phyloP scores from a whole-genome alignment of 2,888 invertebrate species.

The Cataglyphis livida region DNA sequence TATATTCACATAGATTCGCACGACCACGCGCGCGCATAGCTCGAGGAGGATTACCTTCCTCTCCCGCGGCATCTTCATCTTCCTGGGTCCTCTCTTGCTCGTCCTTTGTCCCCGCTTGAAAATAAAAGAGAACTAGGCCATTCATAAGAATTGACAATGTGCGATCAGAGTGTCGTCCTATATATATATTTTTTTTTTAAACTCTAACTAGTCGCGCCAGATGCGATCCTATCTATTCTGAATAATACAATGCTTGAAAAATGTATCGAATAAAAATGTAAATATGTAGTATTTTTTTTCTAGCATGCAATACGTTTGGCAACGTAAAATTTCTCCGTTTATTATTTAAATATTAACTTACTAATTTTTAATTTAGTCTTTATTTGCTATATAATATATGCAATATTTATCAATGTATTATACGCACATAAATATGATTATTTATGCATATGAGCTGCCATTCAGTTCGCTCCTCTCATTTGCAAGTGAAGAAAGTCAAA shows the following conservation, averaged over 20 bases:
- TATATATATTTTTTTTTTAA: not conserved
- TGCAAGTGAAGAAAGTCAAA: not conserved
- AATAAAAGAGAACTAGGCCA: not conserved
- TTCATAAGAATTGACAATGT: not conserved
- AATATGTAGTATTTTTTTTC: not conserved
- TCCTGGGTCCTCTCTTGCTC: not conserved
- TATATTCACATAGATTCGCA: conserved; percentile 68
- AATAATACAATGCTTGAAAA: conserved; percentile 1
- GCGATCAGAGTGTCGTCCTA: not conserved
- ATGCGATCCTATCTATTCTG: not conserved
- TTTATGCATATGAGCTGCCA: not conserved
- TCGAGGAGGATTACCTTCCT: conserved; percentile 61
- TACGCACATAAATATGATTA: not conserved
- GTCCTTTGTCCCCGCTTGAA: conserved; percentile 5
- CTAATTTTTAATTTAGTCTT: not conserved
- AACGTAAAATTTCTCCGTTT: not conserved
- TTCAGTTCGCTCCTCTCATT: not conserved
- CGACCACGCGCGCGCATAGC: conserved; percentile 42
- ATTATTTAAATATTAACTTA: not conserved
- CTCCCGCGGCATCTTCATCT: conserved; percentile 10
- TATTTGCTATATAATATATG: not conserved
- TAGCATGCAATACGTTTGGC: not conserved
- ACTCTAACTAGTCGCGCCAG: conserved; percentile 1
- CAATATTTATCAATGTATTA: conserved; percentile 3
- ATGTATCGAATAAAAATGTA: not conserved